Percentiles rank a stretch among this genome's conserved stretches.
These are phyloP conservation scores for Ciconia boyciana DNA, from an alignment of 2,113 vertebrate genomes.

Conservation along the genomic window DNA sequence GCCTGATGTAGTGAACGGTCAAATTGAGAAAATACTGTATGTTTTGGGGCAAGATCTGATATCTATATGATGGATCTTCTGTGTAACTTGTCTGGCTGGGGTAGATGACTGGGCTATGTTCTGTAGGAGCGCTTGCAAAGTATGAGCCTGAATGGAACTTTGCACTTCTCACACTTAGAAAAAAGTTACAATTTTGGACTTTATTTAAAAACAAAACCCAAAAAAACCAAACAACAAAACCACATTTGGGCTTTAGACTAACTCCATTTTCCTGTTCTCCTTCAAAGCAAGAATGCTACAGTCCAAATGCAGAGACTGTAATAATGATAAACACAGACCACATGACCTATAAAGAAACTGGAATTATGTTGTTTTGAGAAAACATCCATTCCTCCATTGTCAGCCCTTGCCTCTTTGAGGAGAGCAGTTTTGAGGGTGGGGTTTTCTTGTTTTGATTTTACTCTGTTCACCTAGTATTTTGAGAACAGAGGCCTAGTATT, in stretches of 20 bases:
- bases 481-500: not conserved
- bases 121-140: not conserved
- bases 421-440: not conserved
- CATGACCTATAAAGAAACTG: not conserved
- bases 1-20: not conserved
- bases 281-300: not conserved
- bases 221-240: not conserved
- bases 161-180: not conserved
- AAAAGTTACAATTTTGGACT: not conserved
- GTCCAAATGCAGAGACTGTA: not conserved
- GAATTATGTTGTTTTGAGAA: not conserved
- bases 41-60: not conserved
- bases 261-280: not conserved
- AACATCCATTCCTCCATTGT: not conserved
- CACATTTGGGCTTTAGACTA: not conserved
- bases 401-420: not conserved
- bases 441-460: not conserved
- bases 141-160: not conserved
- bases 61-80: not conserved
- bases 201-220: not conserved
- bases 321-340: not conserved
- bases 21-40: not conserved
- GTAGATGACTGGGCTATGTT: not conserved
- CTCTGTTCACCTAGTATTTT: not conserved
- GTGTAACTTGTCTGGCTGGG: not conserved